phyloP scores from a whole-genome alignment of 2,113 vertebrate genomes.

The Leptobrachium leishanense region DNA sequence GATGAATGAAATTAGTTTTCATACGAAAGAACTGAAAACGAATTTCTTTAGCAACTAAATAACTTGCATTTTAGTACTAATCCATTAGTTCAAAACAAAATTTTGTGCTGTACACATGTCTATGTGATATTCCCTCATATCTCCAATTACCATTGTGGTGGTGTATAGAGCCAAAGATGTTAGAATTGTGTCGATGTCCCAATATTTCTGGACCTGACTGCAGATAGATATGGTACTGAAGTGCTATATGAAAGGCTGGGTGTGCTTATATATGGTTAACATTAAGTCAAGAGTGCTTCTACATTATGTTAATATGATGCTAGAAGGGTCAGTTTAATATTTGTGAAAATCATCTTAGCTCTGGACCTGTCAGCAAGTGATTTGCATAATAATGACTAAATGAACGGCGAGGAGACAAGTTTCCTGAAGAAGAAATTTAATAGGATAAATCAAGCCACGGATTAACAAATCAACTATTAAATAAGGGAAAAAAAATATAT shows the following conservation, averaged over 20 bases:
- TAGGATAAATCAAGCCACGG: background rate
- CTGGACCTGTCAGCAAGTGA: background rate
- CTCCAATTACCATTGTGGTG: too few relatives aligned
- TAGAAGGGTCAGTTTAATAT: background rate
- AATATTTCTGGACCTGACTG: background rate
- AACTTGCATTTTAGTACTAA: too few relatives aligned
- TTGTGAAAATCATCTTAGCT: background rate
- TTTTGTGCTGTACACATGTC: too few relatives aligned
- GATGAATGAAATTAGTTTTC: too few relatives aligned
- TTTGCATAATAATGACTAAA: conserved; percentile 2
- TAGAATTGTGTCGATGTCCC: too few relatives aligned
- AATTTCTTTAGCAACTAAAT: too few relatives aligned
- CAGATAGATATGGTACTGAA: background rate
- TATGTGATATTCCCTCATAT: too few relatives aligned
- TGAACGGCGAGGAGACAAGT: background rate
- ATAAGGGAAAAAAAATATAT: background rate
- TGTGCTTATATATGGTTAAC: background rate
- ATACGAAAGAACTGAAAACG: too few relatives aligned
- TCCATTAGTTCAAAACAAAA: too few relatives aligned
- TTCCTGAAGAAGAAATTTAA: background rate
- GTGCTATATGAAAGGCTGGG: conserved; percentile 4
- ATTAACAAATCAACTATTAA: background rate
- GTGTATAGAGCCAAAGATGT: too few relatives aligned
- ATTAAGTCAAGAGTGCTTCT: conserved; percentile 1
- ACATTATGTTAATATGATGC: conserved; percentile 21